Conservation (phyloP, 1,140 invertebrate species). For the Brachystomella parvula region DNA sequence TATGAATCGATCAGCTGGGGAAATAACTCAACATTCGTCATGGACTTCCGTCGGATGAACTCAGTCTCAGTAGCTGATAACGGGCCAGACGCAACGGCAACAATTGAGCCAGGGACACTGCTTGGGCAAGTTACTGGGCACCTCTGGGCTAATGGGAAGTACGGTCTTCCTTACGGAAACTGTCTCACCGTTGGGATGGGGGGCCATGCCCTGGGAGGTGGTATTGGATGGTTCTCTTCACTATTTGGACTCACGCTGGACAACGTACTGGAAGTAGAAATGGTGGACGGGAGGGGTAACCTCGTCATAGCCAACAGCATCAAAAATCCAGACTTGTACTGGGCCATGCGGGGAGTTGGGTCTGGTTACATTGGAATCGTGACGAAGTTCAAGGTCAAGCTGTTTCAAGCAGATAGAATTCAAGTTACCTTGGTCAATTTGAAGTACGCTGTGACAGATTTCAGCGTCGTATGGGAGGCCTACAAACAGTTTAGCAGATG, state of each 20-base stretch:
- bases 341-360: neutral
- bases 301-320: neutral
- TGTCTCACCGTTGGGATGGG: neutral
- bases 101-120: conserved; percentile 1
- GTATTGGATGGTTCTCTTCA: neutral
- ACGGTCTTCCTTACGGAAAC: neutral
- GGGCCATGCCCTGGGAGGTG: conserved; percentile 4
- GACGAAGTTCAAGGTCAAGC: conserved; percentile 2
- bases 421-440: conserved; percentile 5
- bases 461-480: neutral
- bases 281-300: neutral
- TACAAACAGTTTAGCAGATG: neutral
- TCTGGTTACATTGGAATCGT: conserved; percentile 12
- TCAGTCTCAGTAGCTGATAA: neutral
- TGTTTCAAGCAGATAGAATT: neutral
- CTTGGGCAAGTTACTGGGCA: neutral
- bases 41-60: neutral
- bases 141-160: neutral
- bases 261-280: conserved; percentile 1
- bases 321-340: neutral
- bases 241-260: conserved; percentile 1
- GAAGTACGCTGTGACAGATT: neutral
- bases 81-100: neutral
- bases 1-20: conserved; percentile 1
- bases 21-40: neutral